Evolutionary conservation across 2,113 vertebrate genomes (phyloP), one percentile per base, ranked within the genome.

Genomic region (Gavia stellata): DNA sequence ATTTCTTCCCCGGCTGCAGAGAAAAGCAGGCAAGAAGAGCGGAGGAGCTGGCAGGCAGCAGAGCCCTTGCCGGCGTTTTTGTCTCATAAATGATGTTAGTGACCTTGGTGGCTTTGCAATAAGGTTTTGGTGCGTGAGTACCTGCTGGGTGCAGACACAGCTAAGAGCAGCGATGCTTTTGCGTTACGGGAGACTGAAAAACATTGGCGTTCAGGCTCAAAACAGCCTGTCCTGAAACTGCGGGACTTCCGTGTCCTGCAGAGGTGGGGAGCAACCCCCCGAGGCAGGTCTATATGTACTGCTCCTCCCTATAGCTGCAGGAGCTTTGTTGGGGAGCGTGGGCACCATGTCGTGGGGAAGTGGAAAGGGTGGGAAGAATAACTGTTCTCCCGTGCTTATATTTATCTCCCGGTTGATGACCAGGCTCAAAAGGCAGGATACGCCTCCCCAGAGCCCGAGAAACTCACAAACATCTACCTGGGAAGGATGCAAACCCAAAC

Each of bases 341-440:
- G 44, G 88, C 24, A 21, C 52, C 3, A 1, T 56, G 50, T 34
- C 40, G 9, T 8, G 19, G 56, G 47, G 19, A 52, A 81, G 29
- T 11, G 65, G 84, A 63, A 83, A 91, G 63, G 28, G 28, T 81
- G 88, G 63, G 70, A 75, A 75, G 62, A 92, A 91, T 53, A 17
- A 47, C n/a, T 88, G 59, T 70, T 84, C 73, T 72, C 47, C 53
- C 0, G 4, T 5, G 4, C 85, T 86, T 67, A n/a, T 70, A 44
- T 93, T 90, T 93, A 68, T 77, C 65, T 91, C 34, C 25, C 0
- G 0, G 34, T 53, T 26, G 81, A 94, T 67, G 87, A 73, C 34
- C 34, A 77, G 42, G 49, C 80, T 94, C 66, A n/a, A 68, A 94
- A 87, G 86, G 82, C 93, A 86, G 86, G 93, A 93, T 87, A 73